These are phyloP conservation scores for Euproctis similis DNA, from an alignment of 2,888 invertebrate genomes.

Conservation along the genomic window DNA sequence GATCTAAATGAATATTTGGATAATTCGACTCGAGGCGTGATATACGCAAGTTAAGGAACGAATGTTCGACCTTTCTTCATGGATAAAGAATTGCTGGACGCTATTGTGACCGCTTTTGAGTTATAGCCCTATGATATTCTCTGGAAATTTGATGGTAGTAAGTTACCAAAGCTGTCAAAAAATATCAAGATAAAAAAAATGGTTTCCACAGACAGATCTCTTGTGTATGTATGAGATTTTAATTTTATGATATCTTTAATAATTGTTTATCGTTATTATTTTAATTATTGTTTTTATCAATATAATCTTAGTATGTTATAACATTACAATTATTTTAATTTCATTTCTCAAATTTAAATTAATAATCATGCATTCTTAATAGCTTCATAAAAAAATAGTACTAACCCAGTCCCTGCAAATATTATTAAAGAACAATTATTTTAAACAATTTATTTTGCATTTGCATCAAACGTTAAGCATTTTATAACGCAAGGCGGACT, in stretches of 20 bases:
- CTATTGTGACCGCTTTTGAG: conserved; percentile 6
- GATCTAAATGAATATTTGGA: conserved; percentile 45
- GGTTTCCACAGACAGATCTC: neutral
- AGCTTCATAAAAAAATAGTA: too few species aligned
- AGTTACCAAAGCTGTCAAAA: neutral
- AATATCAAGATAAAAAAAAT: neutral
- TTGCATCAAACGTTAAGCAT: conserved; percentile 18
- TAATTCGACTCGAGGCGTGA: conserved; percentile 2
- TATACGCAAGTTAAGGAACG: conserved; percentile 2
- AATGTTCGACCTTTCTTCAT: conserved; percentile 1
- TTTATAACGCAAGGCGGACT: conserved; percentile 27
- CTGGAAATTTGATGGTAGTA: neutral
- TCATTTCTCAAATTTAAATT: too few species aligned
- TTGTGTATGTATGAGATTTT: neutral
- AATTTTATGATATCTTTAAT: too few species aligned
- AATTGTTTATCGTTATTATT: too few species aligned
- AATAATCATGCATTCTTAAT: too few species aligned
- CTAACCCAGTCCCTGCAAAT: too few species aligned
- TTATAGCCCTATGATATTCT: conserved; percentile 2
- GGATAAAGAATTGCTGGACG: conserved; percentile 1
- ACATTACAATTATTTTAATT: too few species aligned
- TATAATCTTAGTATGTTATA: too few species aligned
- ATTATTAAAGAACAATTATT: too few species aligned
- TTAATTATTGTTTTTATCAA: too few species aligned
- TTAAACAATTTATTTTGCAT: neutral